Base-by-base conservation (phyloP, 2,113 vertebrate genomes). In the Bungarus multicinctus region DNA sequence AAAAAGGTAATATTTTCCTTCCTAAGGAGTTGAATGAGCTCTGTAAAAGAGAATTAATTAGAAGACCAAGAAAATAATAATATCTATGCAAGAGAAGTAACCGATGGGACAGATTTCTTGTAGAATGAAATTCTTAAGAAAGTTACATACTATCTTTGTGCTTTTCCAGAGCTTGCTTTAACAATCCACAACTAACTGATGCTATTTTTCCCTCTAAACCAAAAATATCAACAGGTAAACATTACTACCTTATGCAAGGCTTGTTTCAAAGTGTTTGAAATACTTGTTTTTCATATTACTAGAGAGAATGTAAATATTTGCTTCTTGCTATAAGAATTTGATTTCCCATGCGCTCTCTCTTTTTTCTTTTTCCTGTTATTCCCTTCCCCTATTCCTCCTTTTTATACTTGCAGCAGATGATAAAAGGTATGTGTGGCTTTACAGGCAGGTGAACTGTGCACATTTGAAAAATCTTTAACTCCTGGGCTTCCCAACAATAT, bases 401-500 rank as follows among this genome's bases (percentile, higher is more conserved):
- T 5, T 57, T 87, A 22, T 87, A 45, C 81, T 95, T 92, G 96
- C 96, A 91, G 91, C 94, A 96, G 95, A 95, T 94, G 96, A 93
- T 93, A 74, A 81, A 95, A 97, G 97, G 97, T 97, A 96, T 91
- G 97, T 97, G 88, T 94, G 39, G 89, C 53, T 8, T 55, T 81
- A 50, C 7, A 3, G 8, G 5, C 27, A 91, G 47, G 50, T 93
- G 91, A 91, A 93, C 81, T 91, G 39, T 16, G 16, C 0, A 50
- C 50, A 58, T 47, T 34, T 0, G 30, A 85, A 64, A 90, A 50
- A 25, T 23, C 18, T 11, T 81, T 3, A 30, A 14, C 64, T 89
- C 91, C 11, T 91, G 3, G 86, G 14, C 30, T 53, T 53, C 16
- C 74, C 7, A 81, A 81, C 2, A 43, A 81, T 81, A 81, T 81